Percentiles rank a stretch among this genome's conserved stretches.
Evolutionary conservation across 2,888 invertebrate genomes (phyloP).

Genomic region (Vandiemenella viatica): DNA sequence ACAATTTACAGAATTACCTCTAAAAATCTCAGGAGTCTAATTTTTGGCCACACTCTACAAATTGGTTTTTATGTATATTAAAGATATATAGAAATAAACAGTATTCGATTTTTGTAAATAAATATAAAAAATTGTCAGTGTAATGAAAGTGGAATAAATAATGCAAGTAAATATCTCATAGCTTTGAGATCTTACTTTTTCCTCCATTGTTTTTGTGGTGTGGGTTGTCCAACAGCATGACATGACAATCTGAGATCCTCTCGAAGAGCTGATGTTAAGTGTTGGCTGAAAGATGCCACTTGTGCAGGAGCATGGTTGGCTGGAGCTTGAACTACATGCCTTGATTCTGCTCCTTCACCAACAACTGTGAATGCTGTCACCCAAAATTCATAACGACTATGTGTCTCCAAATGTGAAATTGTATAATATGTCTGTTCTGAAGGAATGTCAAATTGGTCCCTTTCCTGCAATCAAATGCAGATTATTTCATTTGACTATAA

Average conservation of each 20-base stretch:
- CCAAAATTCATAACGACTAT: slow-evolving; percentile 13
- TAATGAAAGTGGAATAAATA: too few species aligned
- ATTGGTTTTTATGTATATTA: too few species aligned
- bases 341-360: slow-evolving; percentile 13
- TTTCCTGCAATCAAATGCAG: too few species aligned
- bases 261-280: slow-evolving; percentile 23
- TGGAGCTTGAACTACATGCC: slow-evolving; percentile 12
- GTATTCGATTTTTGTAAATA: too few species aligned
- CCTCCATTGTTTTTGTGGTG: slow-evolving; percentile 24
- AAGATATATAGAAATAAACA: too few species aligned
- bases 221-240: slow-evolving; percentile 24
- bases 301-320: slow-evolving; percentile 22
- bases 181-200: slow-evolving; percentile 12
- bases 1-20: too few species aligned
- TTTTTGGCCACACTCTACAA: too few species aligned
- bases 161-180: too few species aligned
- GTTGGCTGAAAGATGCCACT: slow-evolving; percentile 25
- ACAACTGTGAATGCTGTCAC: slow-evolving; percentile 10
- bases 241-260: slow-evolving; percentile 25
- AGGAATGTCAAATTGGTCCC: slow-evolving; percentile 11
- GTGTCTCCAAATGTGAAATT: slow-evolving; percentile 8
- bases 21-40: too few species aligned
- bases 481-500: too few species aligned
- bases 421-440: slow-evolving; percentile 11
- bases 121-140: too few species aligned